phyloP scores from a whole-genome alignment of 2,888 invertebrate genomes.

The Acleris sparsana region DNA sequence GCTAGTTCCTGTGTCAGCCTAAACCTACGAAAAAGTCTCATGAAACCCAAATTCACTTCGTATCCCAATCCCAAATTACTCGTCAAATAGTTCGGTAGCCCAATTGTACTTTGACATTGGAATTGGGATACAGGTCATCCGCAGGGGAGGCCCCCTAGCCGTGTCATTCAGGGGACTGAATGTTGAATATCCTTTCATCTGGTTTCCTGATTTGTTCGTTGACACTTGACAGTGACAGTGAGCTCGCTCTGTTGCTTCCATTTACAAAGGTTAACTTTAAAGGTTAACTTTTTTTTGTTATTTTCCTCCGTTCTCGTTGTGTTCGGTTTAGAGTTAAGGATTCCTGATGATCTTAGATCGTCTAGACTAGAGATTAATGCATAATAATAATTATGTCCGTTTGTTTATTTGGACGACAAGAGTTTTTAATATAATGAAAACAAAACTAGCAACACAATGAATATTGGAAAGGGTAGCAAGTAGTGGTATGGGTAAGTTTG shows the following conservation, averaged over 20 bases:
- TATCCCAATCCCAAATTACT: neutral
- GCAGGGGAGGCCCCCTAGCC: neutral
- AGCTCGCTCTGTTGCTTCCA: neutral
- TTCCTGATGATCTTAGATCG: too few species aligned
- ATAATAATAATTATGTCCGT: too few species aligned
- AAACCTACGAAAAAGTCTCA: neutral
- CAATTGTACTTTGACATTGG: slow-evolving; percentile 8
- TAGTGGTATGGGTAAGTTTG: too few species aligned
- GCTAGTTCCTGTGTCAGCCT: neutral
- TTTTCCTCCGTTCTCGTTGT: too few species aligned
- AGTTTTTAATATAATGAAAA: too few species aligned
- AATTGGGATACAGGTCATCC: slow-evolving; percentile 7
- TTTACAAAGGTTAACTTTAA: too few species aligned
- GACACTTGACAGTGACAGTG: neutral
- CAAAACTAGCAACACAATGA: too few species aligned
- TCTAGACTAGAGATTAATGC: too few species aligned
- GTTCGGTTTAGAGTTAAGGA: too few species aligned
- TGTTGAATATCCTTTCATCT: neutral
- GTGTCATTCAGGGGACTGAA: neutral
- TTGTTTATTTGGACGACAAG: too few species aligned
- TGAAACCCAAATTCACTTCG: neutral
- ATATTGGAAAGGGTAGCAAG: too few species aligned
- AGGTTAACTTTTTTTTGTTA: too few species aligned
- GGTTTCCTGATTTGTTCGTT: neutral
- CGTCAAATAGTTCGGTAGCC: neutral